These are phyloP conservation scores for Calyptommatus sinebrachiatus DNA, from an alignment of 2,113 vertebrate genomes.

Conservation along the genomic window DNA sequence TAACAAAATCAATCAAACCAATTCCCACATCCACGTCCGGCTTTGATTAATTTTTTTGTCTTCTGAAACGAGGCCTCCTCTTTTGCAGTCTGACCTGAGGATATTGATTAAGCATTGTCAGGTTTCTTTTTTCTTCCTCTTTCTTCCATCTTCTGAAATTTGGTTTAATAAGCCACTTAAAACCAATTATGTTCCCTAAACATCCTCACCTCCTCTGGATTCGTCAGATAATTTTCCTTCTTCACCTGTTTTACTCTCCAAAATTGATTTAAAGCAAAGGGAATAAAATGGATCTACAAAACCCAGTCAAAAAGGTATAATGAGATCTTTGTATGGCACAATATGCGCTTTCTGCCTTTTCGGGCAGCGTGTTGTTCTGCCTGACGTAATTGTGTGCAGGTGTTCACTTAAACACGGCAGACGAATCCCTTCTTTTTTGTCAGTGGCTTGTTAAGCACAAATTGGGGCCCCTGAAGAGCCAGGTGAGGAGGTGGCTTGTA, in stretches of 20 bases:
- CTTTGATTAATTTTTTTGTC: not conserved
- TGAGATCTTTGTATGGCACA: not conserved
- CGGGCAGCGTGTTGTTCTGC: not conserved
- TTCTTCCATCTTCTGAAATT: conserved; percentile 5
- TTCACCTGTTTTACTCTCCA: not conserved
- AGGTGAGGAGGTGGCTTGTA: conserved; percentile 8
- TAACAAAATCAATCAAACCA: not conserved
- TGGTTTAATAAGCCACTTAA: not conserved
- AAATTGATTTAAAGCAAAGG: not conserved
- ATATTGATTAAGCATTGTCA: conserved; percentile 8
- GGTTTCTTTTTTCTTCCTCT: not conserved
- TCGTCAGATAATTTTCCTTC: not conserved
- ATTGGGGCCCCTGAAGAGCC: conserved; percentile 11
- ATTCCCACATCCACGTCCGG: not conserved
- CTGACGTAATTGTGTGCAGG: conserved; percentile 30
- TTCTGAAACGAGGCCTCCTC: not conserved
- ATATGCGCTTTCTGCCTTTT: not conserved
- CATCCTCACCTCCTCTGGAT: not conserved
- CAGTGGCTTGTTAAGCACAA: not conserved
- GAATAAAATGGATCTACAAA: not conserved
- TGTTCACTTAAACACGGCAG: conserved; percentile 20
- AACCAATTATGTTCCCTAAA: not conserved
- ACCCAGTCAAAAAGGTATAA: conserved; percentile 6
- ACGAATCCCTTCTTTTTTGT: conserved; percentile 7
- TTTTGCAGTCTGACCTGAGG: not conserved